Conservation (phyloP, 2,113 vertebrate genomes). For the Gambusia affinis region DNA sequence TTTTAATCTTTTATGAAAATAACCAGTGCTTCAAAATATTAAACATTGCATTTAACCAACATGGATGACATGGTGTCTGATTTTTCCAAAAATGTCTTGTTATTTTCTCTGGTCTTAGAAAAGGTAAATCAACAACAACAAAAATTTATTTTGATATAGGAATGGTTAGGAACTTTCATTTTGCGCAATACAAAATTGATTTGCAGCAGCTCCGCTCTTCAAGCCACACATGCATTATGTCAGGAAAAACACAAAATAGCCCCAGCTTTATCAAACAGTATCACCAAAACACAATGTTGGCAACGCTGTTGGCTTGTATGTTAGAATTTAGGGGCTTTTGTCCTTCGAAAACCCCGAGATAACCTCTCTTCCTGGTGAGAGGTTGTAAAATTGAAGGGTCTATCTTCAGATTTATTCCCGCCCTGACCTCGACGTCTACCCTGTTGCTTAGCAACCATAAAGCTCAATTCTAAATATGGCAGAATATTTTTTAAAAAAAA, state of each 20-base stretch:
- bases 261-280: neutral
- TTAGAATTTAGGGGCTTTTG: too few relatives aligned
- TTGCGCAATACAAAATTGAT: neutral
- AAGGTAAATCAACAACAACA: neutral
- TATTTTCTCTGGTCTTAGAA: neutral
- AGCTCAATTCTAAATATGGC: too few relatives aligned
- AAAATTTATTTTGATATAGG: neutral
- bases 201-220: neutral
- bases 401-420: too few relatives aligned
- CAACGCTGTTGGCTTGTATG: neutral
- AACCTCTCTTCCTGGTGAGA: too few relatives aligned
- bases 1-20: slow-evolving; percentile 78
- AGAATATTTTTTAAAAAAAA: too few relatives aligned
- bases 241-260: neutral
- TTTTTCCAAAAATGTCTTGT: neutral
- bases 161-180: neutral
- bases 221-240: neutral
- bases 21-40: slow-evolving; percentile 73
- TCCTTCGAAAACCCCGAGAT: too few relatives aligned
- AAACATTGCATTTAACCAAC: slow-evolving; percentile 76
- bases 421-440: too few relatives aligned
- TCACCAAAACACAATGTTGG: neutral
- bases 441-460: too few relatives aligned
- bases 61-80: slow-evolving; percentile 11
- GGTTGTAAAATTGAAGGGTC: too few relatives aligned